Base-by-base conservation (phyloP, 1,140 invertebrate species). In the Latrodectus geometricus region DNA sequence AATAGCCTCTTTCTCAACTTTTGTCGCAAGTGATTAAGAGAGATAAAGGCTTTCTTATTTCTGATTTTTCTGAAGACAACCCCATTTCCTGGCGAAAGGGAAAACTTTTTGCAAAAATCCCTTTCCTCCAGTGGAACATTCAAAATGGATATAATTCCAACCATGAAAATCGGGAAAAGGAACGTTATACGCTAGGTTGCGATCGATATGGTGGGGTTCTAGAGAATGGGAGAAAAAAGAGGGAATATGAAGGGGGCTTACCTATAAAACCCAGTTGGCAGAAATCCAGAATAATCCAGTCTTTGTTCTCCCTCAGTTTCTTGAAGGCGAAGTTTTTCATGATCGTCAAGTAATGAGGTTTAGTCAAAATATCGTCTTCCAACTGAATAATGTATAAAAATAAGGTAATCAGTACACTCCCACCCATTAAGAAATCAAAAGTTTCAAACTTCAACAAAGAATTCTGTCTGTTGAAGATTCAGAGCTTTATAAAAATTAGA, bases 241-340 rank as follows among this genome's bases (percentile, higher is more conserved):
- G 52, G 70, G 23, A 49, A 70, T 77, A 77, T 69, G 75, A 77
- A 49, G 85, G 77, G 54, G 85, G 93, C 93, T 98, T 99, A n/a
- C 96, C 96, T 87, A 98, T 97, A 90, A 97, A 97, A 61, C 96
- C 96, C 1, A 98, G 92, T 87, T 96, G 95, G 89, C 97, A 98
- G 91, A 98, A 99, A 90, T 99, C 97, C 11, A 99, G 91, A 49
- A 98, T 94, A 89, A 98, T 95, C 97, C 97, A 99, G 81, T 95
- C 93, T 87, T 95, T 94, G 89, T 93, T 96, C 52, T 93, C 92
- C 0, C 94, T 93, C 20, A 88, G 52, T 88, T 95, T 94, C 2
- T 96, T 91, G 74, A 89, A 92, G 7, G 96, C 96, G 91, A 95
- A 98, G 68, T 94, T 94, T 91, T 97, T 97, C 94, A 99, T 98